These are phyloP conservation scores for Amblyornis subalaris DNA, from an alignment of 2,113 vertebrate genomes.

Conservation along the genomic window DNA sequence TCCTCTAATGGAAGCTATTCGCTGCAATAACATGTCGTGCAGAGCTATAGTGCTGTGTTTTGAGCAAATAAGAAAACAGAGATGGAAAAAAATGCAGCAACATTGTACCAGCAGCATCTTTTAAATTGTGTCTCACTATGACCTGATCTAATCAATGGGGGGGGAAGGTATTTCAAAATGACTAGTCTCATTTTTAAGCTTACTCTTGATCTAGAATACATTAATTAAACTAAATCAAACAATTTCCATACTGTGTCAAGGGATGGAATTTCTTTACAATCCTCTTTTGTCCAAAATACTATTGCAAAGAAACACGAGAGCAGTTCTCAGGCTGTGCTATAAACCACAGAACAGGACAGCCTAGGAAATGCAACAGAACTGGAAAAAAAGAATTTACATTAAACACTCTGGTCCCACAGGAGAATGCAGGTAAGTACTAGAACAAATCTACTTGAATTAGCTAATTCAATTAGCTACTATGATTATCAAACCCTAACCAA, in stretches of 20 bases:
- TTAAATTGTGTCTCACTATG: neutral
- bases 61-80: constrained; percentile 45
- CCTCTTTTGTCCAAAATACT: neutral
- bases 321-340: neutral
- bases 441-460: neutral
- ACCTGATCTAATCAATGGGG: neutral
- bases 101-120: neutral
- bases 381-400: neutral
- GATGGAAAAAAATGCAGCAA: neutral
- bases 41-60: constrained; percentile 19
- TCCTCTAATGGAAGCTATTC: constrained; percentile 72
- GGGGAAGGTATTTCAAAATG: neutral
- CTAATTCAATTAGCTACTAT: neutral
- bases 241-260: neutral
- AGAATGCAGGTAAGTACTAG: neutral
- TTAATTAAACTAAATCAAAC: neutral
- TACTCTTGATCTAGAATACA: neutral
- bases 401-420: neutral
- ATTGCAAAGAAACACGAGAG: accelerated
- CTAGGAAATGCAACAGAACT: neutral
- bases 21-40: constrained; percentile 63
- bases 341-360: neutral
- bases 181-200: neutral
- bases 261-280: neutral
- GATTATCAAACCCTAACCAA: neutral